Evolutionary conservation across 2,797 vertebrate species (phyloP).

Genomic region (Myotis findleyi): DNA sequence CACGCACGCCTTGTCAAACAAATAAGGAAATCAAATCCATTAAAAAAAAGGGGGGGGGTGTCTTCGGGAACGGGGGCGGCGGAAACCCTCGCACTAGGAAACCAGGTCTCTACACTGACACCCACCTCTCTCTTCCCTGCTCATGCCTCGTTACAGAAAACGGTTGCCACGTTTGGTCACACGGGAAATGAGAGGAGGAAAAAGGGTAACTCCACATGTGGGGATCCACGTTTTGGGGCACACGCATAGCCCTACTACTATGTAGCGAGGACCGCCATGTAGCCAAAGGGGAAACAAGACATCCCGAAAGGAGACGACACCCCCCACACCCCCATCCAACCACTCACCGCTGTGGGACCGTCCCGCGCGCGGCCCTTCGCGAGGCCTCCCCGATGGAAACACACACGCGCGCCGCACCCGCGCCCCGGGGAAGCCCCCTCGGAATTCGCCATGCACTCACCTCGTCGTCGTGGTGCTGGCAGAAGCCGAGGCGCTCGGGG

Average conservation of each 20-base stretch:
- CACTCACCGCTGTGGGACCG: fast-evolving
- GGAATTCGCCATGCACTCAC: conserved; percentile 83
- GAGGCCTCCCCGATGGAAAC: background rate
- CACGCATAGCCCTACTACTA: background rate
- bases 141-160: background rate
- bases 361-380: too few relatives aligned
- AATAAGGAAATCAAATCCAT: background rate
- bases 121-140: background rate
- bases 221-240: background rate
- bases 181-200: background rate
- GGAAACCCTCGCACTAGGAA: background rate
- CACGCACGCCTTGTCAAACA: background rate
- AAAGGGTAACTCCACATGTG: too few relatives aligned
- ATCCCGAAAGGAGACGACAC: background rate
- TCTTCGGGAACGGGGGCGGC: background rate
- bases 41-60: background rate
- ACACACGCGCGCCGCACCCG: background rate
- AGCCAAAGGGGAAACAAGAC: background rate
- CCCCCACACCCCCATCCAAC: fast-evolving
- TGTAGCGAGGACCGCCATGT: background rate
- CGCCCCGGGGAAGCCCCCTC: background rate
- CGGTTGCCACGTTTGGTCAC: background rate
- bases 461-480: conserved; percentile 95
- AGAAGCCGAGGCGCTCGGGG: conserved; percentile 93
- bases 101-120: background rate